Base-by-base conservation (phyloP, 2,888 invertebrate species). In the Oscheius sp. region DNA sequence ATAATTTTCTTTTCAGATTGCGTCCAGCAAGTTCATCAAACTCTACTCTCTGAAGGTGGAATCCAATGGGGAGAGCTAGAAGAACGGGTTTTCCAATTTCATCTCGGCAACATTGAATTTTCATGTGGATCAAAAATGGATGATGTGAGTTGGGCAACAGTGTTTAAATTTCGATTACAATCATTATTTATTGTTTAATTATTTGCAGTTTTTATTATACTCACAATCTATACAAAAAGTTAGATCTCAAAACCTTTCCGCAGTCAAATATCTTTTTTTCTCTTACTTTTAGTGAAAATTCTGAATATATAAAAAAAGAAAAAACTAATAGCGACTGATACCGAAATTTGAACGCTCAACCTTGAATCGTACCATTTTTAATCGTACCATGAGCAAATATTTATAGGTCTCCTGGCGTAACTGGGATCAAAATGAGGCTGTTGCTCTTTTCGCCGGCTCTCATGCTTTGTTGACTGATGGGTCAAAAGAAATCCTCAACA, bases 381-480 rank as follows among this genome's bases (percentile, higher is more conserved):
- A n/a, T n/a, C n/a, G n/a, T n/a, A n/a, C n/a, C n/a, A n/a, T n/a
- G n/a, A n/a, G n/a, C n/a, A n/a, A n/a, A n/a, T n/a, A n/a, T 9
- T 41, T 64, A n/a, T 33, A 70, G 61, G 65, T 69, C 45, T 69
- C 69, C 14, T 66, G 69, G 69, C 41, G 65, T 20, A 49, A 86
- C 71, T 89, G 89, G 88, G 89, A 89, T 73, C 88, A 88, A 75
- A 89, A 88, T 71, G 89, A 89, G 70, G 83, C 83, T 12, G 86
- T 86, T 71, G 87, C 87, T 32, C 88, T 88, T 78, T 89, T 89
- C 79, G 85, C 86, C 30, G 89, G 88, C 2, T 83, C 85, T 22
- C 87, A 88, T 51, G 86, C 87, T 9, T 72, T 88, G 1, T 71
- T 89, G 17, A 76, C 81, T 4, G 83, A 86, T 24, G 88, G 88